These are phyloP conservation scores for Abrostola tripartita DNA, from an alignment of 2,888 invertebrate genomes.

Conservation along the genomic window DNA sequence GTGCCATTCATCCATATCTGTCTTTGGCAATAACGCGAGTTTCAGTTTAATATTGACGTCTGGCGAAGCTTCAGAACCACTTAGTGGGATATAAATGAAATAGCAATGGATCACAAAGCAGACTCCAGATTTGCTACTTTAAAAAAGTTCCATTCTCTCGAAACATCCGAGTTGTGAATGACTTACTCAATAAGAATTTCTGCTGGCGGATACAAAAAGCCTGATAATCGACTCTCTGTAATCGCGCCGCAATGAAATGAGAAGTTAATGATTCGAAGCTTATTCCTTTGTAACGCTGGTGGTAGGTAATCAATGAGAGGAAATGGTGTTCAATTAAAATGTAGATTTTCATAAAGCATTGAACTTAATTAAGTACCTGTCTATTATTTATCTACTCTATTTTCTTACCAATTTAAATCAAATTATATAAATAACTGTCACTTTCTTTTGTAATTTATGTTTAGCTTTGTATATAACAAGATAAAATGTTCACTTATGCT, in stretches of 20 bases:
- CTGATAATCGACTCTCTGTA: conserved; percentile 61
- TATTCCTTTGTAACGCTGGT: conserved; percentile 67
- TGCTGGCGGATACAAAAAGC: conserved; percentile 55
- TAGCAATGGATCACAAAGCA: conserved; percentile 56
- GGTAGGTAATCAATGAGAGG: conserved; percentile 64
- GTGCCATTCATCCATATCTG: conserved; percentile 58
- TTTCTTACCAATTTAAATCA: conserved; percentile 1
- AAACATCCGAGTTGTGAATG: conserved; percentile 40
- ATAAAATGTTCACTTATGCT: too few relatives aligned
- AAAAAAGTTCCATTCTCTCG: conserved; percentile 38
- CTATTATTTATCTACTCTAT: conserved; percentile 24
- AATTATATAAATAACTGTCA: neutral
- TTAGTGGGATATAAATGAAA: conserved; percentile 39
- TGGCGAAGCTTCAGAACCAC: conserved; percentile 52
- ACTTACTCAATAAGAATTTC: conserved; percentile 55
- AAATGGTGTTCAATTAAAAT: conserved; percentile 63
- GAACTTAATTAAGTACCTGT: conserved; percentile 33
- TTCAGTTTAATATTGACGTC: conserved; percentile 67
- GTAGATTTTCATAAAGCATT: conserved; percentile 47
- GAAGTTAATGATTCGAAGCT: conserved; percentile 75
- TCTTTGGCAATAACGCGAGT: conserved; percentile 60
- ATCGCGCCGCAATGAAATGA: conserved; percentile 67
- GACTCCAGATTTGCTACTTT: conserved; percentile 37
- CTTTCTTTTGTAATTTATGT: too few relatives aligned
- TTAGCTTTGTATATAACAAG: too few relatives aligned